Evolutionary conservation across 2,797 vertebrate genomes (phyloP).

Genomic region (Melopsittacus undulatus): DNA sequence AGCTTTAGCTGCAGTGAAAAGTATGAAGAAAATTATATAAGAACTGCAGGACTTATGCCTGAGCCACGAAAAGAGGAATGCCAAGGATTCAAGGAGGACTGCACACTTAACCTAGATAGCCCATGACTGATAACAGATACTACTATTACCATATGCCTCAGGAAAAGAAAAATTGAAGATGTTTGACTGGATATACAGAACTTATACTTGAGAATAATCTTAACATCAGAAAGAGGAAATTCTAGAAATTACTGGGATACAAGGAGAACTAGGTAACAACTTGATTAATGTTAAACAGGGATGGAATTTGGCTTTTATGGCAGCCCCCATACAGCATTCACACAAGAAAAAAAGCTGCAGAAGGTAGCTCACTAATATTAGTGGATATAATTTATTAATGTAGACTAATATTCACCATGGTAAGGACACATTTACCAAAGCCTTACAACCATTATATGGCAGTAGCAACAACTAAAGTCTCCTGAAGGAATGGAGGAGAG

Average conservation of each 20-base stretch:
- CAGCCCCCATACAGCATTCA: background rate
- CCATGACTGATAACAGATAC: background rate
- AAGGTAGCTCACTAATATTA: background rate
- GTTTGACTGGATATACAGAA: background rate
- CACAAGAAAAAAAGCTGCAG: background rate
- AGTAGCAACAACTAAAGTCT: background rate
- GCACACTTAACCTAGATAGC: background rate
- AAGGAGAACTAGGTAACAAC: background rate
- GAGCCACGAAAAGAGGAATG: background rate
- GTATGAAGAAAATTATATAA: background rate
- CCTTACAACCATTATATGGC: background rate
- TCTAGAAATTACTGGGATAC: background rate
- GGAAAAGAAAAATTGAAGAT: background rate
- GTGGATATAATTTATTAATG: background rate
- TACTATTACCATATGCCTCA: background rate
- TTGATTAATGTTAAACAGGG: background rate
- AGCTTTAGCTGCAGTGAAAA: background rate
- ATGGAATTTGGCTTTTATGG: background rate
- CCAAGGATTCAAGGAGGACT: background rate
- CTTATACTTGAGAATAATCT: background rate
- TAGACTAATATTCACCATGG: slow-evolving; percentile 6
- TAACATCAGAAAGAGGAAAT: background rate
- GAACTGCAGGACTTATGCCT: background rate
- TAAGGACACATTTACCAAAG: background rate
- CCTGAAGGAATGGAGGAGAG: background rate